A percentile compares a stretch with the other conserved stretches of the same genome.
These are phyloP conservation scores for Atlantisia rogersi DNA, from an alignment of 2,113 vertebrate species.

Conservation along the genomic window DNA sequence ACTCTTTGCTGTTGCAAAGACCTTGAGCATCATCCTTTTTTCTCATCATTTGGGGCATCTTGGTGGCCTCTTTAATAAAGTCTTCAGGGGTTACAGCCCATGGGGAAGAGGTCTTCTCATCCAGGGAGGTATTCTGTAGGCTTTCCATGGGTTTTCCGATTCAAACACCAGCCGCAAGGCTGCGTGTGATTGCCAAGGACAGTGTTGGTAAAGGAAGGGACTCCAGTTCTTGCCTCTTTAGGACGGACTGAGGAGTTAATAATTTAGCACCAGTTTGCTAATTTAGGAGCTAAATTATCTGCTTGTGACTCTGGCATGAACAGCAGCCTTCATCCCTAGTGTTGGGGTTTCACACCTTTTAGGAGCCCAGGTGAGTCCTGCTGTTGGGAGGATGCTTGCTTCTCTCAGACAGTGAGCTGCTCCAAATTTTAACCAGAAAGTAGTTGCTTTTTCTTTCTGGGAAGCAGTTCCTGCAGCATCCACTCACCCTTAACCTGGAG, in stretches of 20 bases:
- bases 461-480: neutral
- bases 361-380: neutral
- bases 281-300: neutral
- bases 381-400: neutral
- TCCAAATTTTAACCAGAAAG: neutral
- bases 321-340: neutral
- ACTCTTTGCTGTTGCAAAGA: neutral
- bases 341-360: neutral
- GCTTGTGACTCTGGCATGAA: rapidly evolving
- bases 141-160: neutral
- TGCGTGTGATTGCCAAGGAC: neutral
- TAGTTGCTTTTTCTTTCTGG: neutral
- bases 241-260: neutral
- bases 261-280: neutral
- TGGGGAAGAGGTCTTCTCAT: neutral
- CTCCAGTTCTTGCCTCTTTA: neutral
- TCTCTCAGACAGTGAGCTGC: too few species aligned
- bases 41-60: neutral
- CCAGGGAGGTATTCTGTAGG: neutral
- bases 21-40: neutral
- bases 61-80: neutral
- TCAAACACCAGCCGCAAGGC: rapidly evolving
- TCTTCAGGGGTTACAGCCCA: neutral
- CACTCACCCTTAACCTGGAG: neutral
- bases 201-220: neutral